Conservation (phyloP, 1,140 invertebrate genomes). For the Triops cancriformis region DNA sequence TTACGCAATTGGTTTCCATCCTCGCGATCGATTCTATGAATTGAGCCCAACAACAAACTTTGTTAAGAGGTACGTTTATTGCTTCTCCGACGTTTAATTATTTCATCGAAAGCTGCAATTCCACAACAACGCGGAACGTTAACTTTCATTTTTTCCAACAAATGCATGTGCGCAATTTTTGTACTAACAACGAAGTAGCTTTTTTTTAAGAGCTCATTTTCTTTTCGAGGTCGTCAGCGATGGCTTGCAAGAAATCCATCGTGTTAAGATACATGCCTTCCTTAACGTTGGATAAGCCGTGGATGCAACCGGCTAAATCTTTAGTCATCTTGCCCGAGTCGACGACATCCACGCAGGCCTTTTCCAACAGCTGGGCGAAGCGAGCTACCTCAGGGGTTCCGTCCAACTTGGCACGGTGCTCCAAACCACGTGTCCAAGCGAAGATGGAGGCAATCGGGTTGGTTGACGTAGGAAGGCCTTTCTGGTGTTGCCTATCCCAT, state of each 20-base stretch:
- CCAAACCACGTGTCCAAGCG: conserved; percentile 79
- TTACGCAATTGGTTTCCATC: background rate
- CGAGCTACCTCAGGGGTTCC: conserved; percentile 58
- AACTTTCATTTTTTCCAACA: background rate
- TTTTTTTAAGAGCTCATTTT: conserved; percentile 38
- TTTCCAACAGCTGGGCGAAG: conserved; percentile 50
- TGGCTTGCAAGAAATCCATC: conserved; percentile 73
- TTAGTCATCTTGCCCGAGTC: conserved; percentile 85
- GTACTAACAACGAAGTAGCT: background rate
- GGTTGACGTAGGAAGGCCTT: conserved; percentile 74
- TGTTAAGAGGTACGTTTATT: background rate
- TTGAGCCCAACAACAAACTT: background rate
- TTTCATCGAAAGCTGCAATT: background rate
- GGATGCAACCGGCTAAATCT: conserved; percentile 79
- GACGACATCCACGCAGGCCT: conserved; percentile 74
- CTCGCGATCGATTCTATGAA: background rate
- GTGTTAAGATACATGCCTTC: conserved; percentile 74
- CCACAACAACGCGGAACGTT: background rate
- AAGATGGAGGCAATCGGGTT: conserved; percentile 88
- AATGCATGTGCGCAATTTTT: background rate
- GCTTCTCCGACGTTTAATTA: no score
- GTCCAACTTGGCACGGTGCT: conserved; percentile 74
- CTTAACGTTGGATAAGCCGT: conserved; percentile 64
- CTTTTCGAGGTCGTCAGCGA: conserved; percentile 62
- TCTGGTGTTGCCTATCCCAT: conserved; percentile 54